Evolutionary conservation across 2,113 vertebrate genomes (phyloP).

Genomic region (Sardina pilchardus): DNA sequence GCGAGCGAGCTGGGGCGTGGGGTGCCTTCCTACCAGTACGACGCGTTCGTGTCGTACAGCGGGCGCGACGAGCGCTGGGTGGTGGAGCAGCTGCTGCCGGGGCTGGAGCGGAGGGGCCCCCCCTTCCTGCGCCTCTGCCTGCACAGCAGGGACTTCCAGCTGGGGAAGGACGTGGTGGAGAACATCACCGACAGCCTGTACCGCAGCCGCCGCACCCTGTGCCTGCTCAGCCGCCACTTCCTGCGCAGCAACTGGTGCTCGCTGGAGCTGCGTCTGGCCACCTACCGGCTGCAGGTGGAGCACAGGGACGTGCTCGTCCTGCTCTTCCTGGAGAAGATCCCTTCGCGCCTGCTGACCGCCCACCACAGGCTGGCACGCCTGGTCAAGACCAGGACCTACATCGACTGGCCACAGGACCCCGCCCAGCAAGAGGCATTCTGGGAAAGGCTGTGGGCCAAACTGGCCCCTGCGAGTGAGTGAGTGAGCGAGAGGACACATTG

Average conservation of each 20-base stretch:
- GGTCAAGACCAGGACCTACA: conserved; percentile 51
- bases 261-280: conserved; percentile 53
- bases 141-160: conserved; percentile 71
- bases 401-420: conserved; percentile 52
- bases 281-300: conserved; percentile 50
- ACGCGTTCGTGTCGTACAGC: conserved; percentile 73
- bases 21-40: conserved; percentile 57
- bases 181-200: conserved; percentile 73
- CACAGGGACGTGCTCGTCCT: conserved; percentile 53
- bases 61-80: conserved; percentile 66
- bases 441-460: conserved; percentile 47
- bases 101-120: conserved; percentile 46
- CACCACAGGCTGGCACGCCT: conserved; percentile 54
- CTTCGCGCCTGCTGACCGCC: conserved; percentile 35
- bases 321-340: conserved; percentile 55
- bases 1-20: conserved; percentile 51
- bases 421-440: conserved; percentile 45
- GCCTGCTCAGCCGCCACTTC: conserved; percentile 63
- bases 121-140: conserved; percentile 65
- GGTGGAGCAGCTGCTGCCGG: conserved; percentile 56
- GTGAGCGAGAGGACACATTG: background rate
- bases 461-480: background rate
- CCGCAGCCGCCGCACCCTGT: conserved; percentile 67
- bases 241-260: conserved; percentile 54
- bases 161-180: conserved; percentile 64